phyloP scores from a whole-genome alignment of 2,113 vertebrate genomes.

The Zonotrichia leucophrys region DNA sequence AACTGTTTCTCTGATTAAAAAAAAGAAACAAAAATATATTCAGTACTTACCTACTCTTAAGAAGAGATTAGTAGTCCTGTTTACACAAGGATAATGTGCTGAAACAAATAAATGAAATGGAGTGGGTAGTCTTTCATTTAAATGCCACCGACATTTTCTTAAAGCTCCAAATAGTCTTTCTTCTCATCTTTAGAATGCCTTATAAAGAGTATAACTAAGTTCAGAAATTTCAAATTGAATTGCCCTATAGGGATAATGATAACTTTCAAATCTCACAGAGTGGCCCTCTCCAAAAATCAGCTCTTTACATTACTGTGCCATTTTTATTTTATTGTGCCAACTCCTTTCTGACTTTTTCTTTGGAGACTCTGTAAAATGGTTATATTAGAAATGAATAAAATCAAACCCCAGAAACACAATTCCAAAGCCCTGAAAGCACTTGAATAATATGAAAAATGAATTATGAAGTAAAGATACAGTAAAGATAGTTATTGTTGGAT shows the following conservation, averaged over 20 bases:
- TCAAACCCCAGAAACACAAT: neutral
- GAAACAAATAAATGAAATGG: neutral
- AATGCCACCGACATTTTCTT: neutral
- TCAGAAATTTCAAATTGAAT: neutral
- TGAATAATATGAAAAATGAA: neutral
- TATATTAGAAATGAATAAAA: neutral
- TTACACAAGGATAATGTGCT: neutral
- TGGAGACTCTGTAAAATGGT: neutral
- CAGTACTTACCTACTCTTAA: neutral
- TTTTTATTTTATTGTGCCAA: neutral
- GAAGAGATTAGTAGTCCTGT: neutral
- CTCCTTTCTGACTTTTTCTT: constrained; percentile 15
- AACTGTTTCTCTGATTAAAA: neutral
- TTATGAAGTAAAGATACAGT: neutral
- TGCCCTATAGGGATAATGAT: neutral
- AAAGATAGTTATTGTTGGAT: neutral
- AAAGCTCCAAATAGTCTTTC: neutral
- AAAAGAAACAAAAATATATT: neutral
- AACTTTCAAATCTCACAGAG: neutral
- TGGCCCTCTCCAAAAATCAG: neutral
- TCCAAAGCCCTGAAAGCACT: neutral
- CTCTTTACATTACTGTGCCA: neutral
- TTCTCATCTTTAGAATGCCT: neutral
- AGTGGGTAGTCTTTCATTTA: neutral
- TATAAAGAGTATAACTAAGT: neutral